These are phyloP conservation scores for Belgica antarctica DNA, from an alignment of 2,888 invertebrate genomes.

Conservation along the genomic window DNA sequence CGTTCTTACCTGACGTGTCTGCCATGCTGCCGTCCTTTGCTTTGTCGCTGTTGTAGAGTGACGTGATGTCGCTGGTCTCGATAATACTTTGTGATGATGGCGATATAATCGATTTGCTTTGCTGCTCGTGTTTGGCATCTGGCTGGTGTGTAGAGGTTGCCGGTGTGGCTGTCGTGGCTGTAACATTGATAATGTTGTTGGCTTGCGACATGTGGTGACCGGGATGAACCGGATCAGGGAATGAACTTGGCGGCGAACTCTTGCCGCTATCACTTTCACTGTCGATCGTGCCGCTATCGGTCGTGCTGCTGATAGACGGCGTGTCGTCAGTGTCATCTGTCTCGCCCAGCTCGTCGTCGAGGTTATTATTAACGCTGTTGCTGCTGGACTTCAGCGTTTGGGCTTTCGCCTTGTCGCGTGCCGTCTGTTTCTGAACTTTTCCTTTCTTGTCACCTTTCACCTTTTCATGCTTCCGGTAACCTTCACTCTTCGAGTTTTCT, in stretches of 20 bases:
- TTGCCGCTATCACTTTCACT: constrained; percentile 52
- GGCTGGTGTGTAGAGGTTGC: constrained; percentile 33
- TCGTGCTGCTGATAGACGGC: constrained; percentile 45
- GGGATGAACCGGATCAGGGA: constrained; percentile 49
- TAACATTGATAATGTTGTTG: constrained; percentile 21
- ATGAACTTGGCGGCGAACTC: constrained; percentile 51
- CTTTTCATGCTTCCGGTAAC: constrained; percentile 46
- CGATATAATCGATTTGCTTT: constrained; percentile 38
- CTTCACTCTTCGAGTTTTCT: constrained; percentile 50
- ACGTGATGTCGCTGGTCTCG: constrained; percentile 37
- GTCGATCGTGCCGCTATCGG: constrained; percentile 47
- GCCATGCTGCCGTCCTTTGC: constrained; percentile 46
- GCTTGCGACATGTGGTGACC: constrained; percentile 46
- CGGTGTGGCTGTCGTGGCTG: constrained; percentile 41
- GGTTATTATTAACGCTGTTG: constrained; percentile 13
- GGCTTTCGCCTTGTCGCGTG: constrained; percentile 42
- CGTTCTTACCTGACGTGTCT: constrained; percentile 46
- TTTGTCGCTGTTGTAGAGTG: constrained; percentile 24
- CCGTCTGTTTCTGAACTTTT: constrained; percentile 45
- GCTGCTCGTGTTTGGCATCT: background rate
- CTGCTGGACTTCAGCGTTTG: background rate
- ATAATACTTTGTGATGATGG: constrained; percentile 35
- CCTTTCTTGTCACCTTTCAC: constrained; percentile 48
- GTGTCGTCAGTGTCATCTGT: constrained; percentile 37
- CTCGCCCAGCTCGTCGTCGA: constrained; percentile 37